These are phyloP conservation scores for Luscinia megarhynchos DNA, from an alignment of 2,797 vertebrate genomes.

Conservation along the genomic window DNA sequence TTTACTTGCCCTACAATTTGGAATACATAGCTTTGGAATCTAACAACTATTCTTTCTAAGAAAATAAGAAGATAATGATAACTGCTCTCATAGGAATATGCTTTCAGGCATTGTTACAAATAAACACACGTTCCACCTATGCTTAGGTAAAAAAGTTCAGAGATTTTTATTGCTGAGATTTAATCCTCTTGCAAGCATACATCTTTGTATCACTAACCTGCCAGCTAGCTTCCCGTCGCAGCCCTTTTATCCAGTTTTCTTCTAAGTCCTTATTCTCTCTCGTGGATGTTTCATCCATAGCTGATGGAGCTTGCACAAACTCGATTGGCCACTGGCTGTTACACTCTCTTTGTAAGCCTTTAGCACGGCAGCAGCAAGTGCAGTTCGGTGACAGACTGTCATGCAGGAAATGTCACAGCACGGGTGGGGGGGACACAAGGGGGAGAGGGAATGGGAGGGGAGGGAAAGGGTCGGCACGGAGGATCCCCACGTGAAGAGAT, in stretches of 20 bases:
- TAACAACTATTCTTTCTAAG: slow-evolving; percentile 60
- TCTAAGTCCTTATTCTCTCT: slow-evolving; percentile 82
- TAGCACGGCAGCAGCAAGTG: slow-evolving; percentile 77
- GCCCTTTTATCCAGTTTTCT: slow-evolving; percentile 86
- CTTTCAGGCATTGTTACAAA: slow-evolving; percentile 54
- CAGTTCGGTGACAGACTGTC: slow-evolving; percentile 84
- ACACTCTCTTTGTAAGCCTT: slow-evolving; percentile 73
- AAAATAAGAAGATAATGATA: slow-evolving; percentile 56
- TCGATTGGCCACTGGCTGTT: slow-evolving; percentile 72
- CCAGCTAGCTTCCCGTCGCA: slow-evolving; percentile 80
- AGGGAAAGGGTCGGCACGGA: slow-evolving; percentile 67
- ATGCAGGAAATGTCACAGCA: slow-evolving; percentile 85
- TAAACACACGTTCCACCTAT: background rate
- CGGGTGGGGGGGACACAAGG: slow-evolving; percentile 74
- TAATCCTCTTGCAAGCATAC: slow-evolving; percentile 42
- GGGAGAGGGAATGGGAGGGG: slow-evolving; percentile 23
- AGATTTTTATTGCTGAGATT: slow-evolving; percentile 47
- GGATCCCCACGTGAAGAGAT: slow-evolving; percentile 71
- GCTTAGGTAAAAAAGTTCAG: slow-evolving; percentile 42
- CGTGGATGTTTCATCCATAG: slow-evolving; percentile 87
- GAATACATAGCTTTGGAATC: slow-evolving; percentile 52
- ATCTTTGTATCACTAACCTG: slow-evolving; percentile 84
- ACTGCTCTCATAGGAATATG: slow-evolving; percentile 27
- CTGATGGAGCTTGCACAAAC: slow-evolving; percentile 71
- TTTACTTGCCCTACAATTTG: slow-evolving; percentile 37